Percentiles rank a stretch among this genome's conserved stretches.
phyloP scores from a whole-genome alignment of 2,113 vertebrate species.

The Phocoena phocoena region DNA sequence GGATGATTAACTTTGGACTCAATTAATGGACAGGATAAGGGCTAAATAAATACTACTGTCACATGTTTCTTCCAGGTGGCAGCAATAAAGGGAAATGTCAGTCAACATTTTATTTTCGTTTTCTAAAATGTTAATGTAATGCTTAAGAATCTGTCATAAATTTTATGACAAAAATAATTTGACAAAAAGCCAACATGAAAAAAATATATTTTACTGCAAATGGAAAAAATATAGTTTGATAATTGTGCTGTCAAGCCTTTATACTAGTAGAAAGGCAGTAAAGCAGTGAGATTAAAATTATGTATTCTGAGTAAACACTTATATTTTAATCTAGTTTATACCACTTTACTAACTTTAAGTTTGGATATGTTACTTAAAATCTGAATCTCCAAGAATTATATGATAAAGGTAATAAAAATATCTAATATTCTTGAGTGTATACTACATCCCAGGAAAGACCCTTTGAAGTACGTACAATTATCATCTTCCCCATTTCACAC shows the following conservation, averaged over 20 bases:
- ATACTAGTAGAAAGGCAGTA: neutral
- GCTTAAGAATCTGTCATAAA: neutral
- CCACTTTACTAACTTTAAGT: neutral
- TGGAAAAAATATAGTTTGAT: neutral
- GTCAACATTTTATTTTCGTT: slow-evolving; percentile 21
- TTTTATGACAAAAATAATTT: slow-evolving; percentile 15
- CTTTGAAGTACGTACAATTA: neutral
- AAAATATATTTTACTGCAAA: neutral
- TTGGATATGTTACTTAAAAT: neutral
- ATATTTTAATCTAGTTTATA: neutral
- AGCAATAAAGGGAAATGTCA: slow-evolving; percentile 26
- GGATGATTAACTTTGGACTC: neutral
- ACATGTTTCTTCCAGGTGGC: neutral
- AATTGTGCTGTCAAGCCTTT: neutral
- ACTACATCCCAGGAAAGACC: neutral
- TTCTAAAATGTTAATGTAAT: slow-evolving; percentile 33
- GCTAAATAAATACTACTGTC: neutral
- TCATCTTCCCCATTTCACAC: neutral
- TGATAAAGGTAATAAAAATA: neutral
- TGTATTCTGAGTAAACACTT: neutral
- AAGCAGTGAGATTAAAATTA: neutral
- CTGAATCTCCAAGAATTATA: neutral
- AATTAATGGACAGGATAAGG: neutral
- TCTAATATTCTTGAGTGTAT: neutral
- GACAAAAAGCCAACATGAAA: neutral